Evolutionary conservation across 2,888 invertebrate species (phyloP), one percentile per base, ranked within the genome.

Genomic region (Iphiclides podalirius): DNA sequence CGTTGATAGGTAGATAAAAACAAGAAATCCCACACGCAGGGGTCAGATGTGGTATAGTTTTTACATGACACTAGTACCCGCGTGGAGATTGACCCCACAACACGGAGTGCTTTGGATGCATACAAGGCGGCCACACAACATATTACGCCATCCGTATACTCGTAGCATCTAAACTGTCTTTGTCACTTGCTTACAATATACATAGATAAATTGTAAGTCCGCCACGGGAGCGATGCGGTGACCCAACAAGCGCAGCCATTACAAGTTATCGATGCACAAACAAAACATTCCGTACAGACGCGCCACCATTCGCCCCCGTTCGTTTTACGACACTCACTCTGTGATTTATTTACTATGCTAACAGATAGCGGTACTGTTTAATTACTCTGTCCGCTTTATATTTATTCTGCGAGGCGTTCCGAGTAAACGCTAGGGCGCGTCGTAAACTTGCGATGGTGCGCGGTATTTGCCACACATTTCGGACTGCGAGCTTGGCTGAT

Each of bases 341-440:
- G 31, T 64, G 67, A 76, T 76, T 72, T 76, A 77, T 75, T 72
- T 75, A 68, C 70, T 68, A 70, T 72, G 64, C 63, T 63, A 64
- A 58, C 54, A 71, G 67, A 72, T 79, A 79, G 72, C 79, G 70
- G 79, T 69, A 35, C 65, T 59, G 58, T 75, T 77, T 80, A 73
- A 79, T 78, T 78, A 67, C 76, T 68, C 66, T 66, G 69, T 59
- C 72, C 70, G 73, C 57, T 73, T 66, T 61, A 62, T 75, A 70
- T 79, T 74, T 71, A 67, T 60, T 51, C 48, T 53, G 49, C 16
- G 26, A 26, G 7, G 31, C 12, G 36, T 16, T 14, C 34, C n/a
- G n/a, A 16, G 44, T 36, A 26, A 23, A 26, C 31, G 38, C 8
- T 31, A 8, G 11, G 14, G 15, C 23, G 23, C 31, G 14, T 35